Evolutionary conservation across 2,888 invertebrate species (phyloP).

Genomic region (Deilephila porcellus): DNA sequence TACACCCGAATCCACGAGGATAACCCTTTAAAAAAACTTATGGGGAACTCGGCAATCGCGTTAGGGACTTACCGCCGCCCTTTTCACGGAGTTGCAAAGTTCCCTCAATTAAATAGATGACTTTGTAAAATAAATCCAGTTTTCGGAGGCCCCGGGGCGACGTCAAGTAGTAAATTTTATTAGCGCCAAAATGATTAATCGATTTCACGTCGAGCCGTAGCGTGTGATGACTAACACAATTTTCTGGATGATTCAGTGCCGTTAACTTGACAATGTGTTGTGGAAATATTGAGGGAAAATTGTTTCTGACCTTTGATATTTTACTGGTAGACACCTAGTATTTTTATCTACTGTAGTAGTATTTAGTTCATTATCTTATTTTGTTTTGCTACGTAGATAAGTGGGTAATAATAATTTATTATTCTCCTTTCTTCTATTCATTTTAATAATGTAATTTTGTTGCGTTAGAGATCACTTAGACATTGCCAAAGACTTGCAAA

Average conservation of each 20-base stretch:
- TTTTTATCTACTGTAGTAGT: no score
- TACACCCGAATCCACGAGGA: slow-evolving; percentile 39
- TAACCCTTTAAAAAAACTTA: slow-evolving; percentile 49
- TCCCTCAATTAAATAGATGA: slow-evolving; percentile 62
- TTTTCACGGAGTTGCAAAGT: slow-evolving; percentile 54
- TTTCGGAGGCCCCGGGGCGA: slow-evolving; percentile 46
- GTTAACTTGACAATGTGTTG: slow-evolving; percentile 29
- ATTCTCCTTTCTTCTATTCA: no score
- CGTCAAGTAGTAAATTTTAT: slow-evolving; percentile 65
- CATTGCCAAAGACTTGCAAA: no score
- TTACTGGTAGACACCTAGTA: neutral
- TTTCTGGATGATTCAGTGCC: slow-evolving; percentile 44
- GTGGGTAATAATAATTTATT: no score
- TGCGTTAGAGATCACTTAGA: no score
- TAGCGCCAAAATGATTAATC: slow-evolving; percentile 63
- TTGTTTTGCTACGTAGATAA: no score
- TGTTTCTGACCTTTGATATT: slow-evolving; percentile 22
- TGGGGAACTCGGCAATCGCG: slow-evolving; percentile 41
- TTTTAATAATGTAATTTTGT: no score
- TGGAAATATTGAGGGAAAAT: neutral
- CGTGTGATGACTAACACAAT: slow-evolving; percentile 58
- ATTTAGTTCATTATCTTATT: no score
- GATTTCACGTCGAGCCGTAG: slow-evolving; percentile 51
- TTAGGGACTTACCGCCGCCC: slow-evolving; percentile 38
- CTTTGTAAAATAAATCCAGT: slow-evolving; percentile 59